Percentiles rank a stretch among this genome's conserved stretches.
phyloP scores from a whole-genome alignment of 2,888 invertebrate genomes.

The Eupithecia tripunctaria region DNA sequence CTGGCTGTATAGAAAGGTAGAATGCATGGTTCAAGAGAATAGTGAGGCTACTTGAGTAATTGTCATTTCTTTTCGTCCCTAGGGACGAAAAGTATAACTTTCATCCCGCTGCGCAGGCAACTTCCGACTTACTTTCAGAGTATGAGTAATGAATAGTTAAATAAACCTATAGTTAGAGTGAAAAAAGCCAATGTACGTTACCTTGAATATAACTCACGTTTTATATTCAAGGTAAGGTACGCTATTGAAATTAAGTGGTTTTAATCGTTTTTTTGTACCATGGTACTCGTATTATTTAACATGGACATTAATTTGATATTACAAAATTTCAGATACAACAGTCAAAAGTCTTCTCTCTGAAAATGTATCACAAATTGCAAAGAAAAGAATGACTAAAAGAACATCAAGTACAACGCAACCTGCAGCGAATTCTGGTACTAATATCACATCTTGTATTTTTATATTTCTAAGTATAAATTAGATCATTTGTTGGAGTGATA shows the following conservation, averaged over 20 bases:
- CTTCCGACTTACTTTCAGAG: too few species aligned
- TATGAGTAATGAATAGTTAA: too few species aligned
- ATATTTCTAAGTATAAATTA: not conserved
- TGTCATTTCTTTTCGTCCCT: too few species aligned
- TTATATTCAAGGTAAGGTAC: not conserved
- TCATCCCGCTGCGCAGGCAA: too few species aligned
- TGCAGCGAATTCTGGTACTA: not conserved
- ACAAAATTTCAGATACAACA: not conserved
- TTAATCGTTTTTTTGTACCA: too few species aligned
- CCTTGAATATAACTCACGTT: conserved; percentile 4
- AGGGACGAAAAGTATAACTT: too few species aligned
- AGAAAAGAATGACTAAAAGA: not conserved
- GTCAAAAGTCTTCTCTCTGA: not conserved
- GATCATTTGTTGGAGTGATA: not conserved
- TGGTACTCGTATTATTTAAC: not conserved
- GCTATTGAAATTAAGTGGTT: not conserved
- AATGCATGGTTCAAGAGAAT: too few species aligned
- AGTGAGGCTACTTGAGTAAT: too few species aligned
- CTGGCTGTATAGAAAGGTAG: too few species aligned
- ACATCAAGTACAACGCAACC: not conserved
- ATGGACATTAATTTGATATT: not conserved
- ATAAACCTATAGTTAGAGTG: too few species aligned
- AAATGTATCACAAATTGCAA: not conserved
- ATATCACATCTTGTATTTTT: conserved; percentile 1
- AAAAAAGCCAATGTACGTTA: not conserved